phyloP scores from a whole-genome alignment of 2,888 invertebrate genomes.

The Tolmerus cingulatus region DNA sequence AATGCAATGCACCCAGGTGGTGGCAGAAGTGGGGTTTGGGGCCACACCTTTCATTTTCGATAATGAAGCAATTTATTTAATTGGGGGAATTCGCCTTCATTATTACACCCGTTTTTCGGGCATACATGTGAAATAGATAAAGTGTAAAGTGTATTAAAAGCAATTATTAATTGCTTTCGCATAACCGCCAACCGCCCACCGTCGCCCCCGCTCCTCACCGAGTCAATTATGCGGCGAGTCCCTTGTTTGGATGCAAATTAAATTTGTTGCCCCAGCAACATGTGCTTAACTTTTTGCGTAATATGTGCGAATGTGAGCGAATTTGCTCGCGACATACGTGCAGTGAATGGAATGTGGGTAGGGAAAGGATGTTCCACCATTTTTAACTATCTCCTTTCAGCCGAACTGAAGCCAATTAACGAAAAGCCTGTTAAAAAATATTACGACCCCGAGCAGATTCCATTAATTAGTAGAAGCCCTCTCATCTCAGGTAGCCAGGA shows the following conservation, averaged over 20 bases:
- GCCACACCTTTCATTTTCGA: constrained; percentile 46
- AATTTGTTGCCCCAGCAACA: not conserved
- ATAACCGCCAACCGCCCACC: not conserved
- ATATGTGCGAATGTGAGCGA: not conserved
- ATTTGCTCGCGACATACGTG: not conserved
- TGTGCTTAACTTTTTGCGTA: not conserved
- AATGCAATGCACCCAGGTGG: not conserved
- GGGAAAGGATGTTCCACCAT: not conserved
- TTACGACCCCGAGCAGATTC: not conserved
- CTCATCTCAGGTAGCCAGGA: not conserved
- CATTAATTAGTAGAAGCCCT: not conserved
- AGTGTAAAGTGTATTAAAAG: constrained; percentile 13
- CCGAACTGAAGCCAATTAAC: not conserved
- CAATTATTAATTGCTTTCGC: constrained; percentile 10
- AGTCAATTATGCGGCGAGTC: not conserved
- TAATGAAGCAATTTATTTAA: constrained; percentile 43
- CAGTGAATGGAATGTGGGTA: not conserved
- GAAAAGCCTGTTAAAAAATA: not conserved
- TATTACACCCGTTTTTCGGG: not conserved
- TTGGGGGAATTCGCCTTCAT: constrained; percentile 27
- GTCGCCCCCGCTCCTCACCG: not conserved
- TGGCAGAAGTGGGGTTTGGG: constrained; percentile 36
- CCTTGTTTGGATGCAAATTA: not conserved
- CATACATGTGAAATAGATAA: constrained; percentile 9
- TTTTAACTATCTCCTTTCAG: not conserved